A percentile compares a stretch with the other conserved stretches of the same genome.
These are phyloP conservation scores for Dendrolimus pini DNA, from an alignment of 2,888 invertebrate genomes.

Conservation along the genomic window DNA sequence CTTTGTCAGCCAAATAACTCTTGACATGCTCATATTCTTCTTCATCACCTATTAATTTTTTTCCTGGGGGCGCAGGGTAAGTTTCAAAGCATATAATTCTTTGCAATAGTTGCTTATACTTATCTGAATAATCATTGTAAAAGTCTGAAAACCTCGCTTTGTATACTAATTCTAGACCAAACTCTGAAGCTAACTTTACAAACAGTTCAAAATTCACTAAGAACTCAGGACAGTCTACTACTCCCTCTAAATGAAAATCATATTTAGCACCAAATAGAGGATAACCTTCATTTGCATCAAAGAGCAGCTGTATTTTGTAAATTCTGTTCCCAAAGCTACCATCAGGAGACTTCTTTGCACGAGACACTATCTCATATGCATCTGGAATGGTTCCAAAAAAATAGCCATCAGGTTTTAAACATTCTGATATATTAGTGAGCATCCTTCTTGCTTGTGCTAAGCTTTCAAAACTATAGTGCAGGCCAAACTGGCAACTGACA, in stretches of 20 bases:
- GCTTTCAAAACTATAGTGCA: constrained; percentile 97
- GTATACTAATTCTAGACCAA: constrained; percentile 81
- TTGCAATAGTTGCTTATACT: constrained; percentile 75
- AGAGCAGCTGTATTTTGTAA: constrained; percentile 83
- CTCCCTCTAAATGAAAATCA: constrained; percentile 96
- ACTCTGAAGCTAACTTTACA: constrained; percentile 82
- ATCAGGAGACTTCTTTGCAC: constrained; percentile 76
- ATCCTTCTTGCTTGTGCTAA: constrained; percentile 92
- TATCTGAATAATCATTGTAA: constrained; percentile 78
- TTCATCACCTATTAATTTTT: constrained; percentile 74
- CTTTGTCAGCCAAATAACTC: constrained; percentile 65
- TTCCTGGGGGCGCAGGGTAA: constrained; percentile 81
- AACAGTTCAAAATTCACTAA: constrained; percentile 94
- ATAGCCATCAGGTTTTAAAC: constrained; percentile 91
- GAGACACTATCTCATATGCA: constrained; percentile 91
- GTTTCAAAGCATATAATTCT: constrained; percentile 89
- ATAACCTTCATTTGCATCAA: constrained; percentile 78
- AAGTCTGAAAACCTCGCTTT: constrained; percentile 88
- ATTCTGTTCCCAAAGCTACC: constrained; percentile 87
- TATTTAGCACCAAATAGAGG: constrained; percentile 97
- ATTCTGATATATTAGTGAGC: constrained; percentile 94
- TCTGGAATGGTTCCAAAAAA: constrained; percentile 98
- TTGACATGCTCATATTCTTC: constrained; percentile 86
- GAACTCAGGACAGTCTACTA: constrained; percentile 99
- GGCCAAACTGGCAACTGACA: constrained; percentile 98